These are phyloP conservation scores for Drosophila chauvacae DNA, from an alignment of 1,140 invertebrate genomes.

Conservation along the genomic window DNA sequence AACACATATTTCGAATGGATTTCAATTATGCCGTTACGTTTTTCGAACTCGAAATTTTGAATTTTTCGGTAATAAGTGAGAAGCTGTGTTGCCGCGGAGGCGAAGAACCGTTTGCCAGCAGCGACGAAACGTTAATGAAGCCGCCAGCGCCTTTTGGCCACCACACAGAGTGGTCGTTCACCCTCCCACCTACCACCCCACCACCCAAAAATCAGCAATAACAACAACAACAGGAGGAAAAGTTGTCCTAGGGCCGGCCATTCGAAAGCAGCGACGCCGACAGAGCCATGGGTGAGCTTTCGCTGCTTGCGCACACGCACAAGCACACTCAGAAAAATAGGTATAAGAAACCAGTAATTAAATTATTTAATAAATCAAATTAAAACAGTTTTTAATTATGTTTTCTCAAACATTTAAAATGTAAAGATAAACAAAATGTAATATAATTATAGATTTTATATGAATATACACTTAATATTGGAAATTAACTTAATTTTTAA, in stretches of 20 bases:
- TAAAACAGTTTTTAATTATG: neutral
- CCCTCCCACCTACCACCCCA: neutral
- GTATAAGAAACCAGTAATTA: neutral
- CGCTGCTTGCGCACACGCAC: constrained; percentile 25
- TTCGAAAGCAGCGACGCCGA: constrained; percentile 3
- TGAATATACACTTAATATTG: neutral
- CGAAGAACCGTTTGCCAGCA: constrained; percentile 68
- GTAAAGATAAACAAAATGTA: neutral
- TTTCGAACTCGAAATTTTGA: constrained; percentile 26
- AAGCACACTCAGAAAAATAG: neutral
- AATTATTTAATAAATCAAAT: neutral
- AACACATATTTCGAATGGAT: constrained; percentile 12
- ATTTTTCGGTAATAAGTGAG: neutral
- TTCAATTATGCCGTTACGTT: constrained; percentile 28
- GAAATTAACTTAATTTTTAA: neutral
- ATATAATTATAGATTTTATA: too few species aligned
- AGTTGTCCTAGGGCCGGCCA: constrained; percentile 48
- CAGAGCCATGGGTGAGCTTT: constrained; percentile 5
- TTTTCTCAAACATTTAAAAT: neutral
- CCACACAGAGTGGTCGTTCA: constrained; percentile 29
- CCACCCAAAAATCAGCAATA: neutral
- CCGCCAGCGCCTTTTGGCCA: constrained; percentile 46
- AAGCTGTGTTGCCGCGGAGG: constrained; percentile 15
- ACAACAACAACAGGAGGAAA: constrained; percentile 16
- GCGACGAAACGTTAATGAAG: constrained; percentile 75